Evolutionary conservation across 2,113 vertebrate genomes (phyloP).

Genomic region (human (Homo sapiens)): DNA sequence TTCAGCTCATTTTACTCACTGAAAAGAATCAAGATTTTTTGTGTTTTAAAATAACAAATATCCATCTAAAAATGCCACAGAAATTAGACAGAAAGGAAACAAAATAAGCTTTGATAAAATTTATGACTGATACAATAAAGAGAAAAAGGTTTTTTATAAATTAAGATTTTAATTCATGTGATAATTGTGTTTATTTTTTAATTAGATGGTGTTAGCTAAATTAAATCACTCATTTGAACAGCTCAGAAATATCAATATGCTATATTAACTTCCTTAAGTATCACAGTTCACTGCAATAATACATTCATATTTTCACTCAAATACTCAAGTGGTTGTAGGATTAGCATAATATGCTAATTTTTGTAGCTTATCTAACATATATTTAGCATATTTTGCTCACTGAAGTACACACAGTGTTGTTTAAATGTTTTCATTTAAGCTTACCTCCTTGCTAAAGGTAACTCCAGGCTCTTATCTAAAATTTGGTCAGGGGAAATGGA

Average conservation of each 20-base stretch:
- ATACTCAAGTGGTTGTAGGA: constrained; percentile 4
- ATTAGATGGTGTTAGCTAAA: constrained; percentile 66
- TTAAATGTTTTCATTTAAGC: neutral
- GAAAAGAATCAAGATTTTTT: neutral
- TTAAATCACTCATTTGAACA: constrained; percentile 73
- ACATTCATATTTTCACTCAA: constrained; percentile 64
- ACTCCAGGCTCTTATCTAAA: neutral
- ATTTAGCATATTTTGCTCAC: constrained; percentile 34
- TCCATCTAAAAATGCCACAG: neutral
- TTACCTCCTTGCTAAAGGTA: neutral
- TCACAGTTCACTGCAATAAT: neutral
- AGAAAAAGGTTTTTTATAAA: neutral
- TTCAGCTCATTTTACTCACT: neutral
- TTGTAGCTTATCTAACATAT: neutral
- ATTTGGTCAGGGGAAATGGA: neutral
- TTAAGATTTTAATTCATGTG: constrained; percentile 76
- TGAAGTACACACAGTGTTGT: neutral
- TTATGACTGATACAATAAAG: neutral
- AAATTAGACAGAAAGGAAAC: neutral
- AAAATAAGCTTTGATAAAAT: neutral
- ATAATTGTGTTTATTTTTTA: constrained; percentile 68
- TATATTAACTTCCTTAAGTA: constrained; percentile 68
- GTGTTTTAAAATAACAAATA: neutral
- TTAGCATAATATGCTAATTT: constrained; percentile 55
- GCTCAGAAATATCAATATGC: constrained; percentile 61